Percentiles rank a stretch among this genome's conserved stretches.
These are phyloP conservation scores for Dendrolimus houi DNA, from an alignment of 2,888 invertebrate species.

Conservation along the genomic window DNA sequence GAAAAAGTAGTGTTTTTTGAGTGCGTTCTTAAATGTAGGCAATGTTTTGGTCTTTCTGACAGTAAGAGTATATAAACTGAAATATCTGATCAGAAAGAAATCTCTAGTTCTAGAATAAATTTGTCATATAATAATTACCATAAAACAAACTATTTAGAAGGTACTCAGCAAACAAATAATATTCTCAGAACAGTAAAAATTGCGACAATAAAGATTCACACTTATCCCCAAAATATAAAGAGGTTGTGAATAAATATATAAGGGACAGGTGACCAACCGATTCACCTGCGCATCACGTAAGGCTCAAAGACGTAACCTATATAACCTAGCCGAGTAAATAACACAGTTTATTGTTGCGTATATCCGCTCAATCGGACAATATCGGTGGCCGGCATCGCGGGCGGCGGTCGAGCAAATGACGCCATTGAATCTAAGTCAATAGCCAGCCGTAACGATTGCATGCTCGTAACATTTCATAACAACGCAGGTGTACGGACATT, in stretches of 20 bases:
- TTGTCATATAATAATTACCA: too few relatives aligned
- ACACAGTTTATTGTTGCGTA: not conserved
- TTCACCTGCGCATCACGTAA: not conserved
- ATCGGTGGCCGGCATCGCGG: slow-evolving; percentile 8
- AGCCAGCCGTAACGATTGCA: slow-evolving; percentile 40
- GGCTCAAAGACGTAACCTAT: not conserved
- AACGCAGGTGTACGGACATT: slow-evolving; percentile 14
- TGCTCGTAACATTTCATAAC: slow-evolving; percentile 55
- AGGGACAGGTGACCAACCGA: not conserved
- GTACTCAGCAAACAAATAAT: too few relatives aligned
- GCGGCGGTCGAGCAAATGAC: slow-evolving; percentile 29
- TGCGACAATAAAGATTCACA: too few relatives aligned
- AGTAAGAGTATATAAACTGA: too few relatives aligned
- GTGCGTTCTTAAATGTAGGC: too few relatives aligned
- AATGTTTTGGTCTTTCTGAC: too few relatives aligned
- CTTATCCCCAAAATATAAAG: too few relatives aligned
- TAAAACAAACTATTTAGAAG: too few relatives aligned
- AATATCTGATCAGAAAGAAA: too few relatives aligned
- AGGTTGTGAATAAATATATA: not conserved
- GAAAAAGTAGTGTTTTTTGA: too few relatives aligned
- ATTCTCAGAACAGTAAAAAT: too few relatives aligned
- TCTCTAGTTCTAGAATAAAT: too few relatives aligned
- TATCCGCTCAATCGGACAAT: not conserved
- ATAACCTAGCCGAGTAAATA: not conserved
- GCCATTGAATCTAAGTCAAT: slow-evolving; percentile 56